Base-by-base conservation (phyloP, 1,140 invertebrate genomes). In the Hylyphantes graminicola region DNA sequence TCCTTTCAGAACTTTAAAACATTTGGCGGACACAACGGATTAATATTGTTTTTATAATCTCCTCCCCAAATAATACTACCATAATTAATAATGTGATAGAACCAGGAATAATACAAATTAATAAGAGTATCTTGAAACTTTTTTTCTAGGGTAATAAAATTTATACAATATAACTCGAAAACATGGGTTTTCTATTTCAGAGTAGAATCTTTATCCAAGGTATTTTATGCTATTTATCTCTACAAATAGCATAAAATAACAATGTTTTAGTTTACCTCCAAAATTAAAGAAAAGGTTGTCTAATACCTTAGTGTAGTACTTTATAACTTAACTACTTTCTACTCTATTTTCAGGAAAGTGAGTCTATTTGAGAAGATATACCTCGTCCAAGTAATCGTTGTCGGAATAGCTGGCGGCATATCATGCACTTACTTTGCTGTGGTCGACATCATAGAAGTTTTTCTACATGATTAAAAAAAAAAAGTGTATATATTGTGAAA, bases 391-490 rank as follows among this genome's bases (percentile, higher is more conserved):
- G 35, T 67, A n/a, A 78, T 78, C 7, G 35, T 78, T 15, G 54
- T 53, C 12, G 76, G 76, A 7, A 65, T 63, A 7, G 51, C 57
- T 35, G 76, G 76, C n/a, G 76, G 59, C 19, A 54, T 78, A 64
- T 67, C 76, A 21, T 78, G 76, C 57, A 78, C 76, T 65, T 78
- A 65, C n/a, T 78, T 67, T 78, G 76, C 76, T 21, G 17, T 67
- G n/a, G 3, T 15, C 53, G 76, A 78, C 35, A 78, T 78, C 15
- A 67, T 78, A 54, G 63, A 78, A 21, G 63, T 67, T 17, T 67
- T 78, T 19, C 35, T 35, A 35, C 35, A 35, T 35, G 35, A 35
- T 35, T 35, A 35, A 35, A 35, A 35, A 35, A 35, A 35, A 35
- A 35, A 35, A 35, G 5, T 35, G 35, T 35, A 35, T 2, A 35